Evolutionary conservation across 64 coral and sea anemone genomes (phyloP).

Genomic region (Astreopora myriophthalma): DNA sequence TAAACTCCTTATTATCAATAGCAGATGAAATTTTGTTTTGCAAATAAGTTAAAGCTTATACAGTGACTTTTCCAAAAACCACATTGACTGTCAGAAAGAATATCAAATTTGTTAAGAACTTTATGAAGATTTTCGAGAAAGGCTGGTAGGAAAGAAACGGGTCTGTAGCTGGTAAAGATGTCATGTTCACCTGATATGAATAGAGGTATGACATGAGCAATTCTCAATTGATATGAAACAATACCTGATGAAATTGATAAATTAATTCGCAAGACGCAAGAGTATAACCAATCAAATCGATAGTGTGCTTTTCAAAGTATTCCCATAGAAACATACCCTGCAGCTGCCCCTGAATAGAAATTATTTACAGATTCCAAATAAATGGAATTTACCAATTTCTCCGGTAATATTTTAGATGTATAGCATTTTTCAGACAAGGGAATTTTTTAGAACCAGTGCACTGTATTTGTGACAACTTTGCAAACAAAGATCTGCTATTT

Average conservation of each 20-base stretch:
- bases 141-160: too few relatives aligned
- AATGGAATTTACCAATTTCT: background rate
- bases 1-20: background rate
- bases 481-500: background rate
- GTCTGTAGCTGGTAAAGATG: too few relatives aligned
- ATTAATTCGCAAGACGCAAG: background rate
- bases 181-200: too few relatives aligned
- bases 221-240: background rate
- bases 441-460: background rate
- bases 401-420: background rate
- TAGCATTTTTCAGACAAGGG: background rate
- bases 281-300: background rate
- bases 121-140: background rate
- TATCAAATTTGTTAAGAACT: background rate
- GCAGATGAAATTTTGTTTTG: background rate
- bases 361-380: background rate
- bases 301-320: background rate
- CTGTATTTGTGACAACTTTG: background rate
- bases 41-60: background rate
- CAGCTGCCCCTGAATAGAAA: background rate
- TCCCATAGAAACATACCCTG: background rate
- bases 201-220: too few relatives aligned
- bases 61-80: background rate
- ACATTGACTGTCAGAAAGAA: background rate
- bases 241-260: background rate